Conservation (phyloP, 2,888 invertebrate species). For the Melanostoma mellinum region DNA sequence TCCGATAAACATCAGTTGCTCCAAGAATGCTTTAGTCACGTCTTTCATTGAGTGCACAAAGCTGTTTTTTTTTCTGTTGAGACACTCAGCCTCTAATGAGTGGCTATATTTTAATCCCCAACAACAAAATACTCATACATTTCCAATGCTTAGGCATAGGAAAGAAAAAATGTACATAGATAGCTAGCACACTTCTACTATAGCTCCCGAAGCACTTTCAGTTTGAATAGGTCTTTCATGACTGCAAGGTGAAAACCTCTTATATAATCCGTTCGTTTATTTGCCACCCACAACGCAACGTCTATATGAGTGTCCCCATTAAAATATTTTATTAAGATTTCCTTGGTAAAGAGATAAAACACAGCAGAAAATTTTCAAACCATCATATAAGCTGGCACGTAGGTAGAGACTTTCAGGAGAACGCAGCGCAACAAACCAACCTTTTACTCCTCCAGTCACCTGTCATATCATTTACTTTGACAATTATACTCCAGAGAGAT, state of each 20-base stretch:
- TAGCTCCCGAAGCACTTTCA: constrained; percentile 36
- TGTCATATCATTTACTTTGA: constrained; percentile 70
- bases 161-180: constrained; percentile 12
- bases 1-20: constrained; percentile 1
- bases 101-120: constrained; percentile 14
- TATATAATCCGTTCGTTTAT: constrained; percentile 43
- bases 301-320: constrained; percentile 37
- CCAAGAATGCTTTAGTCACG: constrained; percentile 34
- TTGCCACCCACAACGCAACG: not conserved
- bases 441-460: constrained; percentile 49
- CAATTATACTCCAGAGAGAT: constrained; percentile 65
- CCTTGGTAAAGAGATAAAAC: constrained; percentile 49
- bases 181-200: constrained; percentile 11
- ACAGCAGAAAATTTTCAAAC: constrained; percentile 27
- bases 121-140: constrained; percentile 16
- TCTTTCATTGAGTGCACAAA: constrained; percentile 7
- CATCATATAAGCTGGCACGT: constrained; percentile 36
- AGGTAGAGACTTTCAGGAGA: constrained; percentile 12
- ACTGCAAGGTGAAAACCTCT: constrained; percentile 46
- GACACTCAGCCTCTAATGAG: not conserved
- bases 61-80: not conserved
- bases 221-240: constrained; percentile 47
- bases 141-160: constrained; percentile 30
- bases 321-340: constrained; percentile 65
- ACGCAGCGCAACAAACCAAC: constrained; percentile 19